Evolutionary conservation across 2,113 vertebrate species (phyloP).

Genomic region (Paramormyrops kingsleyae): DNA sequence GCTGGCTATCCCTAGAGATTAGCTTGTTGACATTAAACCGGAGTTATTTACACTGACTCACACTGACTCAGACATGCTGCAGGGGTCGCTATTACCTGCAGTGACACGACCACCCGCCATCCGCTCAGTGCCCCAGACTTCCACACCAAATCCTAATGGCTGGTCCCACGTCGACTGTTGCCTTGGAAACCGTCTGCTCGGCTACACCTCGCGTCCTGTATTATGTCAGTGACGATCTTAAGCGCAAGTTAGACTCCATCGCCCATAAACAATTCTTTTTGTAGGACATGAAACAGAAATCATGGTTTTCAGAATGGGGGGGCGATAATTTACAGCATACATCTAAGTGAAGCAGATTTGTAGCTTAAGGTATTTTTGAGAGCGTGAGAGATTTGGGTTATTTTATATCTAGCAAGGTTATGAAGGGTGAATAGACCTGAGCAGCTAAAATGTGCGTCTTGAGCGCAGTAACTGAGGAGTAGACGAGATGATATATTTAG

Average conservation of each 20-base stretch:
- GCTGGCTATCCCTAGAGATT: neutral
- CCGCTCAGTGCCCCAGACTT: neutral
- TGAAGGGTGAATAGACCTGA: neutral
- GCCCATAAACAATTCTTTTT: neutral
- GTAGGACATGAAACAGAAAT: constrained; percentile 1
- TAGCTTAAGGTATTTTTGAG: neutral
- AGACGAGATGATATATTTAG: neutral
- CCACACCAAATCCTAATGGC: neutral
- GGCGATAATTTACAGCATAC: neutral
- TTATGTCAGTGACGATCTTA: neutral
- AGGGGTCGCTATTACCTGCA: neutral
- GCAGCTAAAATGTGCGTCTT: neutral
- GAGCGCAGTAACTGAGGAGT: neutral
- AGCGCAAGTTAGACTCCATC: neutral
- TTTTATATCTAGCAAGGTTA: neutral
- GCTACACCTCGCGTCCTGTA: neutral
- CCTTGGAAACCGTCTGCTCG: neutral
- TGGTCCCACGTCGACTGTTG: neutral
- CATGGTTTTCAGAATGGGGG: neutral
- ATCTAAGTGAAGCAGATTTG: neutral
- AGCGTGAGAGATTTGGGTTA: neutral
- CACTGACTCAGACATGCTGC: neutral
- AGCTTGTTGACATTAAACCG: neutral
- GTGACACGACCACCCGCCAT: neutral
- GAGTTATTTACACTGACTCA: constrained; percentile 3